Base-by-base conservation (phyloP, 2,797 vertebrate genomes). In the Selene dorsalis region DNA sequence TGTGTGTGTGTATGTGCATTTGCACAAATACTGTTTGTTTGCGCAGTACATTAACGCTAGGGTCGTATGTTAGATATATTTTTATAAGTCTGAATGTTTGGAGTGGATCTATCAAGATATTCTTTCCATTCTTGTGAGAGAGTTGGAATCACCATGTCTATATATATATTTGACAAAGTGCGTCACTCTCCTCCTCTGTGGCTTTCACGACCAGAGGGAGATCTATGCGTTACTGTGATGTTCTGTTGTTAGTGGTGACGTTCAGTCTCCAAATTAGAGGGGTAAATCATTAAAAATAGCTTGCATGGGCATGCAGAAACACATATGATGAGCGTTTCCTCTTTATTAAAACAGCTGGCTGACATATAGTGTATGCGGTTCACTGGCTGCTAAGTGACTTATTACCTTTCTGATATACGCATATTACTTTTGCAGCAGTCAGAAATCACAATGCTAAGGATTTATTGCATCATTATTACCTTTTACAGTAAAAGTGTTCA, bases 171-270 rank as follows among this genome's bases (percentile, higher is more conserved):
- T 35, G 63, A 84, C 82, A 79, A 87, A 80, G 90, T 92, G 87
- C 89, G 91, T 92, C 91, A 93, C 86, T 80, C 80, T 78, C 59
- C 77, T 87, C 70, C 78, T 73, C 78, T 86, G 85, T 70, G 90
- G 90, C 86, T 91, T 89, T 77, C 72, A 43, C 74, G 79, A 86
- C 81, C 58, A 52, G 66, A 55, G 75, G 76, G 83, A 85, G 84
- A 88, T 88, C 90, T 84, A 77, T 84, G 84, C 78, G 87, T 78
- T 78, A 80, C 77, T 55, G 57, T n/a, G 28, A 78, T 28, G 79
- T 91, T 92, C 89, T 93, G 83, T 93, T 86, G 91, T 93, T 92
- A 92, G 89, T 89, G 92, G 92, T 85, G 69, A 81, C 80, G 82
- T 88, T 89, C 83, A 90, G 87, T 92, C 88, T 88, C 79, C 55